phyloP scores from a whole-genome alignment of 2,888 invertebrate genomes.

The Bugulina stolonifera region DNA sequence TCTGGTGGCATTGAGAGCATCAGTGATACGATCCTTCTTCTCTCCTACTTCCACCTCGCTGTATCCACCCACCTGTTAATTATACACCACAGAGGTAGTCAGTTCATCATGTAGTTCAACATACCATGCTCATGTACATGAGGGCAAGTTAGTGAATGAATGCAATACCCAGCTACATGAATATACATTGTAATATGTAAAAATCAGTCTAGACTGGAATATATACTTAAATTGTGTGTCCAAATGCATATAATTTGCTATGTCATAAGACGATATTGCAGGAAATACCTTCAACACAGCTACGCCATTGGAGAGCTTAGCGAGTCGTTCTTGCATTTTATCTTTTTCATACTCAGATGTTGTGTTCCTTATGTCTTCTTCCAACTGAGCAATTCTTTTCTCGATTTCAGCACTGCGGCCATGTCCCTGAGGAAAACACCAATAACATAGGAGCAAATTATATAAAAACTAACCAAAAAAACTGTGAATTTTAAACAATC shows the following conservation, averaged over 20 bases:
- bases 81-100: neutral
- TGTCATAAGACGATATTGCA: no score
- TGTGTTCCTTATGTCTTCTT: conserved; percentile 63
- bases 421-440: conserved; percentile 60
- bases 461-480: no score
- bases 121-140: no score
- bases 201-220: no score
- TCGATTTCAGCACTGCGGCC: conserved; percentile 76
- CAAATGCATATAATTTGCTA: no score
- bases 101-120: neutral
- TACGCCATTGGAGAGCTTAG: conserved; percentile 76
- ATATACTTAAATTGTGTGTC: no score
- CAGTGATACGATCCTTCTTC: conserved; percentile 91
- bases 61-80: conserved; percentile 70
- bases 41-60: conserved; percentile 83
- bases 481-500: no score
- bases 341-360: conserved; percentile 93
- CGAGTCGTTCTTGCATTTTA: conserved; percentile 84
- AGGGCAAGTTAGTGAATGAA: no score
- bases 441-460: neutral
- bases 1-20: conserved; percentile 86
- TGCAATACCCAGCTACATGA: no score
- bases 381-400: conserved; percentile 56
- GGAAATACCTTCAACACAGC: conserved; percentile 61
- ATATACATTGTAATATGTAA: no score